These are phyloP conservation scores for Leucophenga montana DNA, from an alignment of 2,888 invertebrate species.

Conservation along the genomic window DNA sequence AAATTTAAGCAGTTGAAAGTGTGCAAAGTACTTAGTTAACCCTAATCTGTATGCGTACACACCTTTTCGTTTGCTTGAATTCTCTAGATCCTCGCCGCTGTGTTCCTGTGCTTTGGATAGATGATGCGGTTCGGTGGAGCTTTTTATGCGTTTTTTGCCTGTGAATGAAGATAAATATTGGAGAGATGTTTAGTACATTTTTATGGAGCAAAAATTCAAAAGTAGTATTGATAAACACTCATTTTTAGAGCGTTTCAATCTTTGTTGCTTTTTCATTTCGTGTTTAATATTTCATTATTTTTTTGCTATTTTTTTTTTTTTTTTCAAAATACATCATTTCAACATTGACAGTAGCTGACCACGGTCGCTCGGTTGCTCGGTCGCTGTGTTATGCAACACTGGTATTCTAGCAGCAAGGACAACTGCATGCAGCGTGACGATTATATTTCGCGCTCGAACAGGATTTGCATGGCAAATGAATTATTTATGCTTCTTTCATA, in stretches of 20 bases:
- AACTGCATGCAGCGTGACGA: slow-evolving; percentile 48
- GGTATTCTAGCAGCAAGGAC: not conserved
- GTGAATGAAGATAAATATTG: slow-evolving; percentile 23
- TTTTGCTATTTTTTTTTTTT: too few relatives aligned
- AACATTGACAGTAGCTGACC: slow-evolving; percentile 31
- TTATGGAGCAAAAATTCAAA: slow-evolving; percentile 42
- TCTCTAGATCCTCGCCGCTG: slow-evolving; percentile 72
- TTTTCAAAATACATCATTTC: slow-evolving; percentile 27
- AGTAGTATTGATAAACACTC: not conserved
- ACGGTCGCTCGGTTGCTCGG: slow-evolving; percentile 23
- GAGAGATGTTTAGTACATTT: not conserved
- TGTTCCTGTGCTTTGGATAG: slow-evolving; percentile 69
- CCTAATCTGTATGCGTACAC: slow-evolving; percentile 33
- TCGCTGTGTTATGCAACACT: too few relatives aligned
- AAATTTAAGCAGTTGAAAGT: not conserved
- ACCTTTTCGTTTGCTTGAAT: slow-evolving; percentile 74
- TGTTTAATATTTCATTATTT: not conserved
- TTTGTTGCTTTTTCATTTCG: slow-evolving; percentile 52
- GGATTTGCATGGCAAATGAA: slow-evolving; percentile 67
- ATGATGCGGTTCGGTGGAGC: slow-evolving; percentile 69
- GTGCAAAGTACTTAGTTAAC: slow-evolving; percentile 35
- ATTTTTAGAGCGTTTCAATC: slow-evolving; percentile 30
- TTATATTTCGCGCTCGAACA: slow-evolving; percentile 44
- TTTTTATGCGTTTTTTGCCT: slow-evolving; percentile 71
- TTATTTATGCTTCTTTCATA: slow-evolving; percentile 57